These are phyloP conservation scores for Lipophrys pholis DNA, from an alignment of 2,113 vertebrate genomes.

Conservation along the genomic window DNA sequence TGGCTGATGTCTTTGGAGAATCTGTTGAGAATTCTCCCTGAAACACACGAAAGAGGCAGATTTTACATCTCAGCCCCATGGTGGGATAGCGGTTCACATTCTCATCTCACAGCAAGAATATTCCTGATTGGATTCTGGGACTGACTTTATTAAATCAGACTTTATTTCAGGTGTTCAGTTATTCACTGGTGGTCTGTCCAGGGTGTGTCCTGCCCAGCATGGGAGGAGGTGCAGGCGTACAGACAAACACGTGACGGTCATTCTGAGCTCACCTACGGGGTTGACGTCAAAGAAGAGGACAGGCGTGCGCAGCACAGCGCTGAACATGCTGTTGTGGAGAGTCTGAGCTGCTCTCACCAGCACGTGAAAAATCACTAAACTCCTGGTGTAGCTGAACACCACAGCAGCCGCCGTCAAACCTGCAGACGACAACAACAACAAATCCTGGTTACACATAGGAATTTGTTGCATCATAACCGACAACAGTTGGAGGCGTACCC, in stretches of 20 bases:
- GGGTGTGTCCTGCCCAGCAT: no score
- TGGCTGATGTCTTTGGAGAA: conserved; percentile 84
- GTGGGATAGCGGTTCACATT: not conserved
- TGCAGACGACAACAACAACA: conserved; percentile 44
- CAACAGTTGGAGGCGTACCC: conserved; percentile 75
- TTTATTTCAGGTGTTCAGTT: no score
- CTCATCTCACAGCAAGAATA: no score
- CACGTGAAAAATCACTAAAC: conserved; percentile 85
- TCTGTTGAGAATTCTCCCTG: conserved; percentile 82
- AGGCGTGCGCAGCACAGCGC: conserved; percentile 86
- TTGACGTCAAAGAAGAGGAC: conserved; percentile 94
- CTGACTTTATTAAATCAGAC: no score
- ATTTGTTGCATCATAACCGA: no score
- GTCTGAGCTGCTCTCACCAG: conserved; percentile 87
- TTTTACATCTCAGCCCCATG: not conserved
- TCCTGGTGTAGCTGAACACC: conserved; percentile 87
- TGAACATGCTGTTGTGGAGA: conserved; percentile 94
- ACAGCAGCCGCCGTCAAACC: conserved; percentile 87
- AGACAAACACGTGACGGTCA: no score
- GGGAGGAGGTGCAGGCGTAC: no score
- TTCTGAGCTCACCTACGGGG: conserved; percentile 88
- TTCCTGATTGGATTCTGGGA: not conserved
- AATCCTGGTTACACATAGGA: no score
- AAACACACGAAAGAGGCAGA: not conserved
- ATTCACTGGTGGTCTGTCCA: no score